Evolutionary conservation across 2,113 vertebrate genomes (phyloP).

Genomic region (Neodontobutis hainanensis): DNA sequence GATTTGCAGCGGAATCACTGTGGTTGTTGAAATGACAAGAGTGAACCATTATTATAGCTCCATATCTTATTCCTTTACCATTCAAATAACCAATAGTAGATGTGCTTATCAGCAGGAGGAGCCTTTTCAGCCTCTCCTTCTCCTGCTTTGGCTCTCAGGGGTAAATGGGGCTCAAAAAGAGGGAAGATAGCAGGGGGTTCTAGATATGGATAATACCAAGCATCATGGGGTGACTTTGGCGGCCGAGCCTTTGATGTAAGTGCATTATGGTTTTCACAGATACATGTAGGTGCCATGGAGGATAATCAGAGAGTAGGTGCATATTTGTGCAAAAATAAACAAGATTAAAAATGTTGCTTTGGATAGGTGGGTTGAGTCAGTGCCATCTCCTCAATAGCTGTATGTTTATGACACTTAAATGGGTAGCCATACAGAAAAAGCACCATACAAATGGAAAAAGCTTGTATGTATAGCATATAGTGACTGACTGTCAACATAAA

Average conservation of each 20-base stretch:
- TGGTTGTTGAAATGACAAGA: constrained; percentile 52
- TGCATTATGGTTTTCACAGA: constrained; percentile 48
- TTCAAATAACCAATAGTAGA: constrained; percentile 59
- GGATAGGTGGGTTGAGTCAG: constrained; percentile 2
- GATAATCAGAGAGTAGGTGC: constrained; percentile 16
- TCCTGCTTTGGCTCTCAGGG: constrained; percentile 51
- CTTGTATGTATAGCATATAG: too few relatives aligned
- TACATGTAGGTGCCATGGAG: constrained; percentile 39
- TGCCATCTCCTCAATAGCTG: not conserved
- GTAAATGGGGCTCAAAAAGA: constrained; percentile 55
- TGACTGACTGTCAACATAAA: too few relatives aligned
- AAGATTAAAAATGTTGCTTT: constrained; percentile 26
- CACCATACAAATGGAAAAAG: not conserved
- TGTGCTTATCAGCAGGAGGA: constrained; percentile 63
- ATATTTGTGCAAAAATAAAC: constrained; percentile 25
- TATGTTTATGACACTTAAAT: constrained; percentile 3
- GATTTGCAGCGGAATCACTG: constrained; percentile 41
- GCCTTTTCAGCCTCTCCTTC: constrained; percentile 48
- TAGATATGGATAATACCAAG: constrained; percentile 62
- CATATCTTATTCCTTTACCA: constrained; percentile 48
- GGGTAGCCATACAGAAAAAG: not conserved
- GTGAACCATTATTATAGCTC: constrained; percentile 53
- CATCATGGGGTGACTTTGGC: constrained; percentile 60
- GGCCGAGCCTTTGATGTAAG: constrained; percentile 72
- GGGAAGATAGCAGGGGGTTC: constrained; percentile 39